Evolutionary conservation across 1,140 invertebrate species (phyloP), one percentile per base, ranked within the genome.

Genomic region (Calliphora vicina): DNA sequence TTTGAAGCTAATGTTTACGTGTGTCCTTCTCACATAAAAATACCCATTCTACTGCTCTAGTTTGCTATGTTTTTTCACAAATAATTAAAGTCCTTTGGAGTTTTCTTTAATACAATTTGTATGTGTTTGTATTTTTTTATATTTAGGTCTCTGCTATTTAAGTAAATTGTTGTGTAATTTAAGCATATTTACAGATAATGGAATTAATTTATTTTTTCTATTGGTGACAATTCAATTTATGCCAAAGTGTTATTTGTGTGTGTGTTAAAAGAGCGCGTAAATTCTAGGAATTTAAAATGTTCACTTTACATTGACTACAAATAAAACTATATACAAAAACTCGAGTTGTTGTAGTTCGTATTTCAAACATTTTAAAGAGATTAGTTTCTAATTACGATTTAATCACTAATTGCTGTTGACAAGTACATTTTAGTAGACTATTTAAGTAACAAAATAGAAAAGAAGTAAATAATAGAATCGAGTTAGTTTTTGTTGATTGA

Each of bases 351-450:
- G n/a, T 20, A 67, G 20, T 23, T 10, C 61, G 1, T 23, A 25
- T 67, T 67, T 25, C 23, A 67, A 67, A 67, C 61, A 67, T 67
- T 67, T 67, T 67, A 67, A 67, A 67, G 35, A 23, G 61, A 67
- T 67, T 67, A 67, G 61, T 67, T 67, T 67, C 61, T 67, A 67
- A 67, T 67, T 67, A 67, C 61, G n/a, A 67, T 67, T 67, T 67
- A 67, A 67, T 67, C 61, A 67, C n/a, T 67, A 67, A 67, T 67
- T 67, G 61, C 20, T 67, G 61, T 67, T 67, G 61, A 67, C 61
- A 67, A 67, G 61, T 25, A 50, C 10, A 57, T 57, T 57, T 57
- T 57, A 57, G 6, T 57, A 57, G 50, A 57, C 1, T 57, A 17
- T 17, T 57, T 57, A n/a, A n/a, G 1, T 57, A n/a, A n/a, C 10